A percentile compares a stretch with the other conserved stretches of the same genome.
Evolutionary conservation across 2,888 invertebrate species (phyloP).

Genomic region (Himalopsyche anomala): DNA sequence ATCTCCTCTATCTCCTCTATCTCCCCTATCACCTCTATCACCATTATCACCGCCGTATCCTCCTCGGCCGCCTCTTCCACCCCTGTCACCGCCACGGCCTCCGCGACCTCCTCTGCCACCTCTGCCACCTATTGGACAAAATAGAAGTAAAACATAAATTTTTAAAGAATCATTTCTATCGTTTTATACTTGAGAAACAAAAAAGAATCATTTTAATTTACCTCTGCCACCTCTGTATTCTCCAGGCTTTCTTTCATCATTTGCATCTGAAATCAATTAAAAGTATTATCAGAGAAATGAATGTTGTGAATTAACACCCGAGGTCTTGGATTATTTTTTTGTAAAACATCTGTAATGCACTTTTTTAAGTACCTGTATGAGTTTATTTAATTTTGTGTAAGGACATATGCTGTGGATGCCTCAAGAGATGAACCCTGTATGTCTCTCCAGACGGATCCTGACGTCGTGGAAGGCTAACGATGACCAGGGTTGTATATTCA

Average conservation of each 20-base stretch:
- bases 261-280: not conserved
- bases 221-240: constrained; percentile 67
- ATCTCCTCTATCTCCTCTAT: constrained; percentile 50
- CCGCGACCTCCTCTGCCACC: constrained; percentile 63
- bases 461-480: no score
- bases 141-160: not conserved
- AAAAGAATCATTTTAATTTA: constrained; percentile 17
- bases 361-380: no score
- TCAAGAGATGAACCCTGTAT: no score
- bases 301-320: no score
- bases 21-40: constrained; percentile 43
- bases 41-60: constrained; percentile 56
- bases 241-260: constrained; percentile 68
- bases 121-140: not conserved
- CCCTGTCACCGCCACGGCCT: constrained; percentile 39
- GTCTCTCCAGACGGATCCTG: no score
- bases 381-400: no score
- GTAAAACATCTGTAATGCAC: no score
- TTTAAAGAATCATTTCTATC: not conserved
- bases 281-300: no score
- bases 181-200: no score
- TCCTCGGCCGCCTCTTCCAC: constrained; percentile 57
- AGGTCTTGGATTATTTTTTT: no score
- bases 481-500: no score
- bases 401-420: no score